These are phyloP conservation scores for Psettodes erumei DNA, from an alignment of 2,113 vertebrate genomes.

Conservation along the genomic window DNA sequence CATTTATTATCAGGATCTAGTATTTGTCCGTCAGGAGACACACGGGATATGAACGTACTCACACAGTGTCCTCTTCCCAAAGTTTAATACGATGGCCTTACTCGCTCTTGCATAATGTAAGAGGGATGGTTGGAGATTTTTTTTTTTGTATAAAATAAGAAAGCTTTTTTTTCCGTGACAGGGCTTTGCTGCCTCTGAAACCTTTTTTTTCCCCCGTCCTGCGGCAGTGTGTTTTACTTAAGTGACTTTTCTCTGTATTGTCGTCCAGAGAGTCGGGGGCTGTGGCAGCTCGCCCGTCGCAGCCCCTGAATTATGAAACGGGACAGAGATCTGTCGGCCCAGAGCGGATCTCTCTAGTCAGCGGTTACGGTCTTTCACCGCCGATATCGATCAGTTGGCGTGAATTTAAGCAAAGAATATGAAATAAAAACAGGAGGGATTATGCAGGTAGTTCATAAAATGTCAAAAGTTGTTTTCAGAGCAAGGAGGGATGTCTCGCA, in stretches of 20 bases:
- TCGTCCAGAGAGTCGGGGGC: constrained; percentile 44
- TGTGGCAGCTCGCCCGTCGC: constrained; percentile 48
- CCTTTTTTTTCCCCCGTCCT: background rate
- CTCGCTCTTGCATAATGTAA: constrained; percentile 30
- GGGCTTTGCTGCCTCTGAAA: constrained; percentile 31
- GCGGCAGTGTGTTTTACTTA: constrained; percentile 51
- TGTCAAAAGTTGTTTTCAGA: background rate
- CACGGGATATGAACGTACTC: constrained; percentile 5
- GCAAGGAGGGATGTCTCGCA: no score
- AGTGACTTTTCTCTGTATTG: constrained; percentile 57
- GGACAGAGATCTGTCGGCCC: constrained; percentile 33
- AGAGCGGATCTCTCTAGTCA: constrained; percentile 27
- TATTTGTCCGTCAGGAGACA: constrained; percentile 15
- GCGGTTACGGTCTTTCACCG: background rate
- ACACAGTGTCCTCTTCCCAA: background rate
- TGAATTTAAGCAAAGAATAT: background rate
- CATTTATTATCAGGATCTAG: constrained; percentile 2
- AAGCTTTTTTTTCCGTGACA: constrained; percentile 48
- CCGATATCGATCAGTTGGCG: background rate
- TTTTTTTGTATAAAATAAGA: constrained; percentile 21
- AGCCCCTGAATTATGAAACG: constrained; percentile 63
- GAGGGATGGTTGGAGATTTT: constrained; percentile 23
- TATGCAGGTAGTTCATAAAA: background rate
- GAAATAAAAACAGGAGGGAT: constrained; percentile 1
- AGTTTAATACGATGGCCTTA: constrained; percentile 35